phyloP scores from a whole-genome alignment of 2,888 invertebrate genomes.

The Caenorhabditis japonica region DNA sequence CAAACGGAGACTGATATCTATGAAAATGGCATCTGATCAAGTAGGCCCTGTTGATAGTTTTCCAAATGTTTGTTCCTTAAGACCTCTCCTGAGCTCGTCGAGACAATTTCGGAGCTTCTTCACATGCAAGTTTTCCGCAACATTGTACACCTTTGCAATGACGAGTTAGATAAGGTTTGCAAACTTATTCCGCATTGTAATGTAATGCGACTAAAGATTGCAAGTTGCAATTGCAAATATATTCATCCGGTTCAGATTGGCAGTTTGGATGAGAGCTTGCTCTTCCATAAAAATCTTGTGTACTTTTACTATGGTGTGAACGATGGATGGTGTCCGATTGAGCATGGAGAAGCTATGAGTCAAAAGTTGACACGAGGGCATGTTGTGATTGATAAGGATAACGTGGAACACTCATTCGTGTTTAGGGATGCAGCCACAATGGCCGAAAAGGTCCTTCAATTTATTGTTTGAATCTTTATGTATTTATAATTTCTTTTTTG shows the following conservation, averaged over 20 bases:
- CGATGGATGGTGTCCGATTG: conserved; percentile 69
- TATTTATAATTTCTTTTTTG: background rate
- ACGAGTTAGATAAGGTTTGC: conserved; percentile 62
- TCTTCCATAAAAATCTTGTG: conserved; percentile 55
- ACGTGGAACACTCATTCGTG: conserved; percentile 70
- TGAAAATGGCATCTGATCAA: conserved; percentile 44
- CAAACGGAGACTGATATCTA: conserved; percentile 58
- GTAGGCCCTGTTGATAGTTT: conserved; percentile 5
- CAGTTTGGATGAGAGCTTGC: conserved; percentile 51
- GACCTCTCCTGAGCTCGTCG: conserved; percentile 54
- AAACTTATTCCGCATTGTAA: background rate
- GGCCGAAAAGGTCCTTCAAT: conserved; percentile 64
- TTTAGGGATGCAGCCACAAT: conserved; percentile 66
- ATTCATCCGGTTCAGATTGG: conserved; percentile 32
- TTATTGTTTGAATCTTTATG: conserved; percentile 37
- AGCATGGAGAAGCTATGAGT: conserved; percentile 59
- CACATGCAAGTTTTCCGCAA: conserved; percentile 67
- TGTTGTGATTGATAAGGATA: conserved; percentile 66
- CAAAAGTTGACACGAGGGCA: conserved; percentile 55
- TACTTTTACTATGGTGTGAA: conserved; percentile 65
- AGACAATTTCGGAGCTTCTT: conserved; percentile 59
- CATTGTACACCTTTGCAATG: conserved; percentile 64
- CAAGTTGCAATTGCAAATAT: conserved; percentile 9
- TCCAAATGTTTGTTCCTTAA: too few relatives aligned
- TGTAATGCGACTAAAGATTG: too few relatives aligned